phyloP scores from a whole-genome alignment of 2,888 invertebrate species.

The Apodemia mormo region DNA sequence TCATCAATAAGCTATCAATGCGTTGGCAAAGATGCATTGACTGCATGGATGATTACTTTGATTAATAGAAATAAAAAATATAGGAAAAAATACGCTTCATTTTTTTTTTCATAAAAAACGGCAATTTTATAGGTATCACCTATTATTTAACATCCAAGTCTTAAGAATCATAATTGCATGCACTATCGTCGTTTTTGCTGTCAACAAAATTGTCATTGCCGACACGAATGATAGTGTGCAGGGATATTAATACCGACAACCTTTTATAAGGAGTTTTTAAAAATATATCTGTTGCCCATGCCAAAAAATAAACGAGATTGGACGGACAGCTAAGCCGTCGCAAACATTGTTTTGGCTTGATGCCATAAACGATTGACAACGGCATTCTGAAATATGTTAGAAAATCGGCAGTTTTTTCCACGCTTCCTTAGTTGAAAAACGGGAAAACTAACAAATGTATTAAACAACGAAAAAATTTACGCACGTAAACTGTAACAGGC shows the following conservation, averaged over 20 bases:
- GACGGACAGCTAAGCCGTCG: neutral
- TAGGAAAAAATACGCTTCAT: no score
- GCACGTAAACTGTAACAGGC: no score
- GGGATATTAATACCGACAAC: neutral
- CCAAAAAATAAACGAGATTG: conserved; percentile 8
- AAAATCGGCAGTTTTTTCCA: neutral
- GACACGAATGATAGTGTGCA: neutral
- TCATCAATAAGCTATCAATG: no score
- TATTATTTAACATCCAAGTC: no score
- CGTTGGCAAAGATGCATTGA: no score
- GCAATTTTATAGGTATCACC: no score
- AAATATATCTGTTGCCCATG: neutral
- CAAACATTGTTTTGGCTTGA: conserved; percentile 4
- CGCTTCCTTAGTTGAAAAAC: neutral
- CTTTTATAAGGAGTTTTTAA: neutral
- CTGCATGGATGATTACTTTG: no score
- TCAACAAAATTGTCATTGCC: no score
- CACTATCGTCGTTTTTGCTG: no score
- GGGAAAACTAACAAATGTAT: neutral
- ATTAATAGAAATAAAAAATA: no score
- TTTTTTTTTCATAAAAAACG: no score
- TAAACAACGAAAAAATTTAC: neutral
- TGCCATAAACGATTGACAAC: neutral
- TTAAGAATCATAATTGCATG: no score
- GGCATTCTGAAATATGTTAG: neutral